phyloP scores from a whole-genome alignment of 2,797 vertebrate genomes.

The Spea hammondii region DNA sequence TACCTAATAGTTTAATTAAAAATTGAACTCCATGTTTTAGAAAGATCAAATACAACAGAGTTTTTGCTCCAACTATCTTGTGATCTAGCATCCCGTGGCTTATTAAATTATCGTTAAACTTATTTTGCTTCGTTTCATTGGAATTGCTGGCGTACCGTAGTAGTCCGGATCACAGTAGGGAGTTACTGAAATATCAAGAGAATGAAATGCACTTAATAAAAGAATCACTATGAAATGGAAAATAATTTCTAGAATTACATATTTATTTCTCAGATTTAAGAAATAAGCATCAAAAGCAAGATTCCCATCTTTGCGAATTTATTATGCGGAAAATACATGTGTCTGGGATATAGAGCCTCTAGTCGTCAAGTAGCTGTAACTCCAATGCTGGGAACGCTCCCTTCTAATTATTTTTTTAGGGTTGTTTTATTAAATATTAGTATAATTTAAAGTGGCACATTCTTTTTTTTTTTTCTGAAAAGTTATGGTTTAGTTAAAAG shows the following conservation, averaged over 20 bases:
- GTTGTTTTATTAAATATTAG: too few relatives aligned
- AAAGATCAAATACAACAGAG: not conserved
- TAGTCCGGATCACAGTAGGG: not conserved
- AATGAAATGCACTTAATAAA: not conserved
- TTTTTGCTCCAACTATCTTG: slow-evolving; percentile 22
- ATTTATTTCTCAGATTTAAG: too few relatives aligned
- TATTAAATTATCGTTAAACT: slow-evolving; percentile 25
- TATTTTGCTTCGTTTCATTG: slow-evolving; percentile 13
- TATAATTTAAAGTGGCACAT: too few relatives aligned
- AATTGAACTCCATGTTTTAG: not conserved
- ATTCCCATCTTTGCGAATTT: not conserved
- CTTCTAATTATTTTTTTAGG: too few relatives aligned
- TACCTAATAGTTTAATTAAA: not conserved
- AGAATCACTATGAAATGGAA: too few relatives aligned
- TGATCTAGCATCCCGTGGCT: slow-evolving; percentile 29
- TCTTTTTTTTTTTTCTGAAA: too few relatives aligned
- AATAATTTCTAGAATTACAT: too few relatives aligned
- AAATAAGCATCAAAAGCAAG: not conserved
- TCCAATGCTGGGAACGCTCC: too few relatives aligned
- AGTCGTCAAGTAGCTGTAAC: too few relatives aligned
- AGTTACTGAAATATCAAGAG: not conserved
- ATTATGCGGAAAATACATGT: not conserved
- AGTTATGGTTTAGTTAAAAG: too few relatives aligned
- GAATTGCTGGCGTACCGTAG: slow-evolving; percentile 2
- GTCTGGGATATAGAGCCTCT: too few relatives aligned